Base-by-base conservation (phyloP, 1,140 invertebrate genomes). In the Drosophila trapezifrons region DNA sequence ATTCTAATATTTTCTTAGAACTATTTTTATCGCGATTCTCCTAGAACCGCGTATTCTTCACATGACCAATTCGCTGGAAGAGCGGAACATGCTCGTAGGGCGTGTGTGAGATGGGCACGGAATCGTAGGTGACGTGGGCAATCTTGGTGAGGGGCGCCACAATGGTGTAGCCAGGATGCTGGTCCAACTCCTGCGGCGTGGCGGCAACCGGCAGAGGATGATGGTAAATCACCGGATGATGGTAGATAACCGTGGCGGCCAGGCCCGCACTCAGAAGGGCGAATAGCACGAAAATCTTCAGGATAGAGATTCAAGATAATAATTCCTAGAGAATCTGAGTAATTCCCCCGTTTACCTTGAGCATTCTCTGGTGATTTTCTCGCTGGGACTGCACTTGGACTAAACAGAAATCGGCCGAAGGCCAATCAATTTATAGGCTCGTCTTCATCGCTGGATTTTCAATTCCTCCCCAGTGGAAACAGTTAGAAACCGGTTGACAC, bases 51-150 rank as follows among this genome's bases (percentile, higher is more conserved):
- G 72, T 45, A 9, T 43, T 29, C 51, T 87, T 83, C 12, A 84
- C 89, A 29, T 90, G 89, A 0, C 89, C 75, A 20, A 91, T 90
- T 20, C 89, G 67, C 51, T 90, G 89, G n/a, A 90, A 90, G 40
- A 90, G 89, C 2, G 89, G 89, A 66, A 91, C 83, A 49, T 91
- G 89, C 25, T 87, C 87, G 46, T 70, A 89, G 45, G 83, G 83
- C 9, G 75, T 82, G 18, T 90, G 89, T 0, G 89, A 81, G 17
- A 89, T 69, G 38, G 89, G 89, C 56, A 85, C 75, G n/a, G 89
- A 90, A 15, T 90, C 89, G 64, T 90, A 91, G 59, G 89, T 90
- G 13, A 90, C 76, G 35, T 90, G 89, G 9, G 89, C 89, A 18
- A 91, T 67, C 64, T 90, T 90, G 8, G 89, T 90, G 2, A 91